These are phyloP conservation scores for Suillia variegata DNA, from an alignment of 2,888 invertebrate genomes.

Conservation along the genomic window DNA sequence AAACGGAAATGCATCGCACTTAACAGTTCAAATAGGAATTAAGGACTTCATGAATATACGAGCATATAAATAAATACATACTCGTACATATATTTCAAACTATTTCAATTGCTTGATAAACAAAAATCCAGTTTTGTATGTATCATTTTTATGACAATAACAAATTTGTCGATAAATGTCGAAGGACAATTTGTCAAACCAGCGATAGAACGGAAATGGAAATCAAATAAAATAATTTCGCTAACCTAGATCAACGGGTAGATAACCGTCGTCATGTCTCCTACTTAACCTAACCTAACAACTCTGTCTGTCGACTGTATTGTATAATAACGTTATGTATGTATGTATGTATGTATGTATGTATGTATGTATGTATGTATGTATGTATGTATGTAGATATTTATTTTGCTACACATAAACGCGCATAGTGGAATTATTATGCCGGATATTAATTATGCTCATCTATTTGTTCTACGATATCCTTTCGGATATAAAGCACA, in stretches of 20 bases:
- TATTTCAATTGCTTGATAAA: not conserved
- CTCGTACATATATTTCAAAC: constrained; percentile 13
- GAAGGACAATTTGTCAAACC: not conserved
- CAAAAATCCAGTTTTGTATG: too few relatives aligned
- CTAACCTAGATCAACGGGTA: not conserved
- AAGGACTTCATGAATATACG: too few relatives aligned
- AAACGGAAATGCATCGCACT: not conserved
- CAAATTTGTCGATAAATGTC: not conserved
- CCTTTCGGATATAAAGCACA: constrained; percentile 14
- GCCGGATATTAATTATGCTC: constrained; percentile 44
- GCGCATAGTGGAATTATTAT: constrained; percentile 17
- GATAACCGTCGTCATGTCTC: not conserved
- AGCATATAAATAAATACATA: constrained; percentile 18
- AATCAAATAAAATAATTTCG: not conserved
- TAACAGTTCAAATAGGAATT: too few relatives aligned
- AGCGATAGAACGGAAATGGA: too few relatives aligned
- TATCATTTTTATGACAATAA: too few relatives aligned
- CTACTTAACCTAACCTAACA: not conserved
- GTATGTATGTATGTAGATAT: constrained; percentile 7
- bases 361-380: not conserved
- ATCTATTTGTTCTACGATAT: constrained; percentile 36
- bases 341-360: constrained; percentile 5
- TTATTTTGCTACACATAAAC: constrained; percentile 29
- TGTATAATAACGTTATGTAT: too few relatives aligned
- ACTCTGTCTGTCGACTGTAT: not conserved